Conservation (phyloP, 2,888 invertebrate species). For the Lottia scabra region DNA sequence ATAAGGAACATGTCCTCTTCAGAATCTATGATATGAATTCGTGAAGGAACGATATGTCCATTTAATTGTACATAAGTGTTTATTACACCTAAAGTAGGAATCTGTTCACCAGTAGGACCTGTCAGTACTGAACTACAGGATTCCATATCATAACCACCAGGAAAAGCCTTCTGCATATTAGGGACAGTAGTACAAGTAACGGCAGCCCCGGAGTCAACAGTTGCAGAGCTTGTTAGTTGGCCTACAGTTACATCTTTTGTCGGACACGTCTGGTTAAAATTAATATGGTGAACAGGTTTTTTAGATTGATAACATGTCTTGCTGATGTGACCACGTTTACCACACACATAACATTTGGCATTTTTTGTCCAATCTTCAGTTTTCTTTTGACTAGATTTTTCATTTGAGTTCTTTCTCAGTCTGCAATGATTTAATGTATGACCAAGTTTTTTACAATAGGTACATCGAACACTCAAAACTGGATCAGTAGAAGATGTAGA, state of each 20-base stretch:
- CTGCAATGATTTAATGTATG: not conserved
- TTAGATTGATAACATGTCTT: too few relatives aligned
- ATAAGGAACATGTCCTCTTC: not conserved
- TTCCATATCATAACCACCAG: not conserved
- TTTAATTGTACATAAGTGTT: not conserved
- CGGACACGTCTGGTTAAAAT: too few relatives aligned
- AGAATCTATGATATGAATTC: not conserved
- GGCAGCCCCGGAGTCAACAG: too few relatives aligned
- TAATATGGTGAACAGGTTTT: too few relatives aligned
- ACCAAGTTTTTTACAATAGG: not conserved
- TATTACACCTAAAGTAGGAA: not conserved
- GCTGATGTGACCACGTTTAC: too few relatives aligned
- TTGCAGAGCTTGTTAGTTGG: too few relatives aligned
- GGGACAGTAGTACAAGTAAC: too few relatives aligned
- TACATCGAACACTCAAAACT: not conserved
- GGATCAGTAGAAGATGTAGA: not conserved
- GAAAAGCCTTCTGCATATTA: not conserved
- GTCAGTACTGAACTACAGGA: not conserved
- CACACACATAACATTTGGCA: too few relatives aligned
- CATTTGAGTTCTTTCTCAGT: too few relatives aligned
- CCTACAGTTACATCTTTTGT: too few relatives aligned
- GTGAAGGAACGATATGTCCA: not conserved
- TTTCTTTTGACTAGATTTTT: too few relatives aligned
- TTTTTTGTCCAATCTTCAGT: too few relatives aligned
- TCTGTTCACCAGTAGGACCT: not conserved